A percentile compares a stretch with the other conserved stretches of the same genome.
Evolutionary conservation across 2,113 vertebrate genomes (phyloP).

Genomic region (Athene noctua): DNA sequence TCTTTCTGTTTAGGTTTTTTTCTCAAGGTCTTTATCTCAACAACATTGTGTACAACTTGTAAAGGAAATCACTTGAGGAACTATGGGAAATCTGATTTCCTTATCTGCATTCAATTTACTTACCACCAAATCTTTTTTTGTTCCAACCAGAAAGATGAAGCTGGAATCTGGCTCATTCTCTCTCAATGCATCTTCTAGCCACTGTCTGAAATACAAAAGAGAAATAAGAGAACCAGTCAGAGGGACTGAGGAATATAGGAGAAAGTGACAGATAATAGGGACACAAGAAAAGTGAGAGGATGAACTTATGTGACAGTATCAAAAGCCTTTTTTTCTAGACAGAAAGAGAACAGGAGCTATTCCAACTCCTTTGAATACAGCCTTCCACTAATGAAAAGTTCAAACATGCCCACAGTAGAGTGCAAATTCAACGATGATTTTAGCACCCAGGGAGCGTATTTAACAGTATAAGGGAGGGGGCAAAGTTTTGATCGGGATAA

Average conservation of each 20-base stretch:
- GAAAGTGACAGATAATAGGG: background rate
- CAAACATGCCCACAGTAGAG: background rate
- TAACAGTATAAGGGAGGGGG: background rate
- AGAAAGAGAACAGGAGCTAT: background rate
- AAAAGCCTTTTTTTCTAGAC: background rate
- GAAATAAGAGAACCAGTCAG: background rate
- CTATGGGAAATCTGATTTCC: background rate
- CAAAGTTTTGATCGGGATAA: background rate
- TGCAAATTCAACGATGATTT: background rate
- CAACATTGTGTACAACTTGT: background rate
- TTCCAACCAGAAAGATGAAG: conserved; percentile 86
- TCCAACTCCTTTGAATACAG: background rate
- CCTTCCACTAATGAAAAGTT: background rate
- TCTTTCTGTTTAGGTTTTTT: background rate
- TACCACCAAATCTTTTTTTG: conserved; percentile 89
- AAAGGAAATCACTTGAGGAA: background rate
- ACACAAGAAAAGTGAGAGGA: background rate
- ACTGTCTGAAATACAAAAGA: conserved; percentile 75
- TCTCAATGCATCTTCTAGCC: conserved; percentile 84
- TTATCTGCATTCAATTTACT: conserved; percentile 35
- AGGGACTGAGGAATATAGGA: background rate
- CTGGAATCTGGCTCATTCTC: conserved; percentile 85
- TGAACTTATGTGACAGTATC: background rate
- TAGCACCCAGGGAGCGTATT: background rate
- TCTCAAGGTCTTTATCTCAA: background rate